These are phyloP conservation scores for Calyptommatus sinebrachiatus DNA, from an alignment of 2,113 vertebrate genomes.

Conservation along the genomic window DNA sequence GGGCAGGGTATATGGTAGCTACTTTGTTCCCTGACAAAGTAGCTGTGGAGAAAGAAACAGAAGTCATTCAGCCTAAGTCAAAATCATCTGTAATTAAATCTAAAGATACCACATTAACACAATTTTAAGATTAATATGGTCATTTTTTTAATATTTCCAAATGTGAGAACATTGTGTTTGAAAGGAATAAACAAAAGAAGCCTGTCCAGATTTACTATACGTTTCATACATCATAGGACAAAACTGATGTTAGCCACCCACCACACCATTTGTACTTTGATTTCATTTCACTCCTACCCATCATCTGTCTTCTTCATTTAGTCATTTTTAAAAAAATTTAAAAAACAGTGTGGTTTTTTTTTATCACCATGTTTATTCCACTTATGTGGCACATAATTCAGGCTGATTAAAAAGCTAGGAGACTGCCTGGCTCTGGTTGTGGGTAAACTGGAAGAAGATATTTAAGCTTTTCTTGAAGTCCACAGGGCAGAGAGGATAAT, in stretches of 20 bases:
- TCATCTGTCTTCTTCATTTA: slow-evolving; percentile 23
- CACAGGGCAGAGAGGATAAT: no score
- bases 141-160: slow-evolving; percentile 15
- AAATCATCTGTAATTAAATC: not conserved
- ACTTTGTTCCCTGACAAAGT: no score
- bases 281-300: slow-evolving; percentile 23
- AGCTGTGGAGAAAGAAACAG: no score
- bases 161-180: slow-evolving; percentile 11
- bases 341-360: no score
- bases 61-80: not conserved
- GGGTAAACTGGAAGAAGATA: no score
- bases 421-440: no score
- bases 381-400: no score
- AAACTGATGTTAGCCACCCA: slow-evolving; percentile 14
- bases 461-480: no score
- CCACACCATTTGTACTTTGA: not conserved
- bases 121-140: slow-evolving; percentile 7
- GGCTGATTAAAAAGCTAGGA: no score
- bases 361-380: no score
- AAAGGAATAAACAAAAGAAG: slow-evolving; percentile 27
- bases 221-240: not conserved
- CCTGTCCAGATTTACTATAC: slow-evolving; percentile 15
- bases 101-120: not conserved
- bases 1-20: no score
- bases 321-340: not conserved